These are phyloP conservation scores for Trissonchulus sp. DNA, from an alignment of 2,888 invertebrate genomes.

Conservation along the genomic window DNA sequence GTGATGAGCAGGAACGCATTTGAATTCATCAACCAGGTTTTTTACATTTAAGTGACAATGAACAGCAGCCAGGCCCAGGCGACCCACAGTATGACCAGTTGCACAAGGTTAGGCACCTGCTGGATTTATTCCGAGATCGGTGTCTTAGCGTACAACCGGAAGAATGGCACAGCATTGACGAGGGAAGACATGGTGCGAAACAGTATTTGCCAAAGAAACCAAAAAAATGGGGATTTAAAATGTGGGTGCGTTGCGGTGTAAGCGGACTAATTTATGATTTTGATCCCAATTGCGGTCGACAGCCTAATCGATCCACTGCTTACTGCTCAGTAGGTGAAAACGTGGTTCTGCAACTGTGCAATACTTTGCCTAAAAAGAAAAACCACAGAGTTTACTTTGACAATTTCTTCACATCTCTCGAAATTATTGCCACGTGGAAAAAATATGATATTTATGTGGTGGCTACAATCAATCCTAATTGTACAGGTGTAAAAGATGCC, in stretches of 20 bases:
- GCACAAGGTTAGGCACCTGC: conserved; percentile 2
- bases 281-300: conserved; percentile 43
- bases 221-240: conserved; percentile 33
- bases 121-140: conserved; percentile 4
- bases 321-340: not conserved
- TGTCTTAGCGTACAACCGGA: not conserved
- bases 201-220: conserved; percentile 10
- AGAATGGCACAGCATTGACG: conserved; percentile 15
- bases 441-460: not conserved
- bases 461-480: not conserved
- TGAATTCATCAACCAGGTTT: not conserved
- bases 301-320: not conserved
- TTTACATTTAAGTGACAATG: conserved; percentile 14
- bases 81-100: not conserved
- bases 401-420: conserved; percentile 36
- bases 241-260: conserved; percentile 42
- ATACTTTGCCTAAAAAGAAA: conserved; percentile 36
- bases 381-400: conserved; percentile 38
- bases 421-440: conserved; percentile 27
- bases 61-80: not conserved
- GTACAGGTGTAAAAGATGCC: too few relatives aligned
- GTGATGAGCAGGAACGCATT: not conserved
- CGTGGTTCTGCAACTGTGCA: conserved; percentile 25
- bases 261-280: conserved; percentile 45
- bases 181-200: not conserved